These are phyloP conservation scores for Heliconius hewitsoni DNA, from an alignment of 1,140 invertebrate genomes.

Conservation along the genomic window DNA sequence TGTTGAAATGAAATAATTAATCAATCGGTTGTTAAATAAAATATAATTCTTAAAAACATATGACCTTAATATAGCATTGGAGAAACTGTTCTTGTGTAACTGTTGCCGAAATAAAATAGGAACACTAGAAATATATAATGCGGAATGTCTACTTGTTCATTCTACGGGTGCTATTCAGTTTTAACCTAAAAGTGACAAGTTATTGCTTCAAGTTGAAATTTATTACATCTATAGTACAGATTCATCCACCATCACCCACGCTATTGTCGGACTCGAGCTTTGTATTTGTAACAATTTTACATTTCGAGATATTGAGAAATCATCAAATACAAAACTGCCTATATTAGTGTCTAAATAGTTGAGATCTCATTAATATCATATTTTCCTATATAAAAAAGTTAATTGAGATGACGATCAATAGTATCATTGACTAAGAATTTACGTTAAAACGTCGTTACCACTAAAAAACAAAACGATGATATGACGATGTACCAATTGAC, in stretches of 20 bases:
- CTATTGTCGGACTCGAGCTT: background rate
- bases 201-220: conserved; percentile 16
- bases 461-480: conserved; percentile 20
- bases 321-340: background rate
- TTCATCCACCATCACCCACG: background rate
- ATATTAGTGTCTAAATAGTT: conserved; percentile 11
- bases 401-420: background rate
- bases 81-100: background rate
- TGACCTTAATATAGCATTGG: background rate
- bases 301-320: background rate
- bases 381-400: background rate
- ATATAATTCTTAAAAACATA: background rate
- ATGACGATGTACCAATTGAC: conserved; percentile 33
- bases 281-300: background rate
- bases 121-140: conserved; percentile 52
- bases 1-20: background rate
- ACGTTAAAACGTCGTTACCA: conserved; percentile 7
- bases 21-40: background rate
- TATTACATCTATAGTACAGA: background rate
- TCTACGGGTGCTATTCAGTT: conserved; percentile 1
- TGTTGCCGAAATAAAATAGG: conserved; percentile 35
- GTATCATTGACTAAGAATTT: conserved; percentile 1
- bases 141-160: conserved; percentile 60
- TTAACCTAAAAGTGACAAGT: background rate
- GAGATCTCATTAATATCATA: background rate